Base-by-base conservation (phyloP, 2,888 invertebrate species). In the Coelogynopora nodosa region DNA sequence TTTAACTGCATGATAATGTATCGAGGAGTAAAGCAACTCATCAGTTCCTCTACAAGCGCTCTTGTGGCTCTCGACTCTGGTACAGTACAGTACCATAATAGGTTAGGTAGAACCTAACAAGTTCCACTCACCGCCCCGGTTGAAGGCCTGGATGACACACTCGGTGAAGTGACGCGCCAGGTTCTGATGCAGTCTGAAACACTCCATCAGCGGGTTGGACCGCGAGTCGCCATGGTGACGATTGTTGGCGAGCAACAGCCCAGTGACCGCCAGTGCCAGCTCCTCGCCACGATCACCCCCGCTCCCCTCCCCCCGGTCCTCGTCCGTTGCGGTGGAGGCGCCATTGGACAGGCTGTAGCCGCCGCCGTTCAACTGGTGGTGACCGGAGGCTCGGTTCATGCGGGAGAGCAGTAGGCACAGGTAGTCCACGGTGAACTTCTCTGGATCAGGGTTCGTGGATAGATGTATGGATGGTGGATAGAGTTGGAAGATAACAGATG, bases 61-160 rank as follows among this genome's bases (percentile, higher is more conserved):
- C 10, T 13, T 13, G n/a, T 13, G 10, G 10, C n/a, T 13, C 10
- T 13, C n/a, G n/a, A 18, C n/a, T 67, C 10, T 13, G 10, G 10
- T 13, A 10, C 67, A 67, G n/a, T 67, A 67, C 10, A 67, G n/a
- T 67, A 10, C 67, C 10, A 18, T 10, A 10, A 74, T 0, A 74
- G 28, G 28, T 0, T 2, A 13, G 10, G 67, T 67, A 67, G 13
- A 10, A 67, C 10, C 10, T 67, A 67, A 13, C 67, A 13, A 13
- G 13, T 13, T 13, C 18, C 30, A 84, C 85, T 85, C 26, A 85
- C 85, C 67, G 2, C 74, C 85, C 1, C 85, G 1, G 30, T 85
- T 85, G 30, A 85, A 85, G 0, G 85, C 85, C 26, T 27, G 74
- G 27, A 85, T 85, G 31, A 85, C 67, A 67, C 74, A 67, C 74